These are phyloP conservation scores for Ceraclea dissimilis DNA, from an alignment of 2,888 invertebrate genomes.

Conservation along the genomic window DNA sequence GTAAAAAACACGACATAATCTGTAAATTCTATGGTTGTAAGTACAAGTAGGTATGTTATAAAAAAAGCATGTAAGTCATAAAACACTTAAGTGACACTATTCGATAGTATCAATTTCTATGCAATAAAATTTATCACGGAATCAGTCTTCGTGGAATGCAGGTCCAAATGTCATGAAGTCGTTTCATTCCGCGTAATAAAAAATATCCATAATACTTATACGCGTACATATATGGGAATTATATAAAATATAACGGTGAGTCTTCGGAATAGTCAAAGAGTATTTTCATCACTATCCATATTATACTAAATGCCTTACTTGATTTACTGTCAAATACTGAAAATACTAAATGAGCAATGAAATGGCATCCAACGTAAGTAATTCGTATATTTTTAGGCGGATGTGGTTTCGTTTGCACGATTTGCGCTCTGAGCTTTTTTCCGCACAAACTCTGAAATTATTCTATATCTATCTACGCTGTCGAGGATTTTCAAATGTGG, in stretches of 20 bases:
- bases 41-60: no score
- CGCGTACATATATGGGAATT: no score
- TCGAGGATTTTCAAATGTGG: no score
- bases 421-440: no score
- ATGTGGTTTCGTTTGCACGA: no score
- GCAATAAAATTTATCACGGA: neutral
- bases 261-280: neutral
- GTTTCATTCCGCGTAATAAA: neutral
- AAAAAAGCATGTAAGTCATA: neutral
- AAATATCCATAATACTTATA: neutral
- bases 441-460: no score
- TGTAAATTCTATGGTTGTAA: no score
- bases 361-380: neutral
- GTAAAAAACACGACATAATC: no score
- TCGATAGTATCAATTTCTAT: neutral
- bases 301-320: neutral
- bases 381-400: no score
- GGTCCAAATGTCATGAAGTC: conserved; percentile 2
- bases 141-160: neutral
- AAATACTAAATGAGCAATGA: neutral
- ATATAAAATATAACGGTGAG: conserved; percentile 3
- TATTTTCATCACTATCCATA: no score
- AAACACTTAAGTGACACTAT: neutral
- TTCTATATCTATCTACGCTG: no score
- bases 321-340: conserved; percentile 1